Conservation (phyloP, 2,888 invertebrate species). For the Agonopterix heracliana region DNA sequence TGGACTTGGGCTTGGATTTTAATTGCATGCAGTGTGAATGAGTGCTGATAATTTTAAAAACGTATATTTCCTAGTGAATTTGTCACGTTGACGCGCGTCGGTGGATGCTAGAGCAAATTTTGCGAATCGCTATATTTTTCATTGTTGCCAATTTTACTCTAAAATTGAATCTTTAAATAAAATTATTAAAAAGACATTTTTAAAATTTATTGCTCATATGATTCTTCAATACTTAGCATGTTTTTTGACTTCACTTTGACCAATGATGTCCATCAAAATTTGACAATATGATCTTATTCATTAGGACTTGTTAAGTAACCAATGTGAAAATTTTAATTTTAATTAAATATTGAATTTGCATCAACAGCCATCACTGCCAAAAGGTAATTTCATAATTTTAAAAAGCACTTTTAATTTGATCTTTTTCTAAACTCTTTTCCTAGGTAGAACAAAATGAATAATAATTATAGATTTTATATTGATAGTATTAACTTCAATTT, state of each 20-base stretch:
- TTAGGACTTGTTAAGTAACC: not conserved
- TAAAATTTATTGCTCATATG: constrained; percentile 28
- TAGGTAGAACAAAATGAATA: no score
- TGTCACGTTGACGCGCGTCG: not conserved
- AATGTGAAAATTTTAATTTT: not conserved
- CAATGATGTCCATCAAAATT: not conserved
- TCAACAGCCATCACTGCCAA: no score
- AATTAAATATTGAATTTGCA: not conserved
- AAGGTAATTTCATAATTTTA: no score
- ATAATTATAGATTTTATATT: no score
- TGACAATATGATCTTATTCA: not conserved
- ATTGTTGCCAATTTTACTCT: constrained; percentile 61
- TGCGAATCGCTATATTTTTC: constrained; percentile 38
- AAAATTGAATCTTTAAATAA: not conserved
- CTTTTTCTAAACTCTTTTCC: no score
- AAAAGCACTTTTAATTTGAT: no score
- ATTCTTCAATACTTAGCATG: constrained; percentile 12
- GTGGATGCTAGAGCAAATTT: constrained; percentile 1
- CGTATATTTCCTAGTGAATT: not conserved
- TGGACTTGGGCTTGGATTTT: no score
- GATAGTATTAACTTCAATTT: not conserved
- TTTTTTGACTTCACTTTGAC: not conserved
- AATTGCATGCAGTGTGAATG: not conserved
- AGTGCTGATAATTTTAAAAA: constrained; percentile 8
- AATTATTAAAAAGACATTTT: constrained; percentile 6